A percentile compares a stretch with the other conserved stretches of the same genome.
These are phyloP conservation scores for Dreissena rostriformis DNA, from an alignment of 1,140 invertebrate genomes.

Conservation along the genomic window DNA sequence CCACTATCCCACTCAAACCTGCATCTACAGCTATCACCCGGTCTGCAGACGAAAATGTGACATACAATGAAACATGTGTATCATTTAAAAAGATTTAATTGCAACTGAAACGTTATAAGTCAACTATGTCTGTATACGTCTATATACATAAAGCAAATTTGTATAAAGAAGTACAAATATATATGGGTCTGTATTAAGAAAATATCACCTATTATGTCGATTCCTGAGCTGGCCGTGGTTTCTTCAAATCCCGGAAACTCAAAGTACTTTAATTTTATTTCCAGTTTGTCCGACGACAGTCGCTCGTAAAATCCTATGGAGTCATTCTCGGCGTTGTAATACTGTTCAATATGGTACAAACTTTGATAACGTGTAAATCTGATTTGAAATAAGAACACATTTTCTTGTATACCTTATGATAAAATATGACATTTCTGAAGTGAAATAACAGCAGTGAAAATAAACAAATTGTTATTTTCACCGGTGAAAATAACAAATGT, in stretches of 20 bases:
- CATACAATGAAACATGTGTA: not conserved
- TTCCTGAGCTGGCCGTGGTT: not conserved
- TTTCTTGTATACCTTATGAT: not conserved
- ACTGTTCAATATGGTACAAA: not conserved
- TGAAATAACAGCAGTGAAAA: no score
- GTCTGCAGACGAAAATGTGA: not conserved
- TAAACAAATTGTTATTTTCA: no score
- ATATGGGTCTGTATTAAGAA: no score
- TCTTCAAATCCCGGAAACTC: constrained; percentile 23
- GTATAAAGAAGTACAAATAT: not conserved
- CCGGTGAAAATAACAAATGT: no score
- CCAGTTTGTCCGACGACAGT: constrained; percentile 6
- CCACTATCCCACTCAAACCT: not conserved
- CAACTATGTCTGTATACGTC: not conserved
- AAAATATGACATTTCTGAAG: not conserved
- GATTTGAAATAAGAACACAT: not conserved
- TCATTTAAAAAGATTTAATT: not conserved
- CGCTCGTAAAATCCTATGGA: constrained; percentile 26
- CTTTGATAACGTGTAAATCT: not conserved
- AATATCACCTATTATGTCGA: constrained; percentile 9
- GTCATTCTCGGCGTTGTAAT: constrained; percentile 41
- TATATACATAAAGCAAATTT: not conserved
- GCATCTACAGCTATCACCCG: not conserved
- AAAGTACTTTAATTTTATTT: constrained; percentile 21
- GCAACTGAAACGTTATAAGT: no score